Percentiles rank a stretch among this genome's conserved stretches.
These are phyloP conservation scores for Psephotus haematonotus DNA, from an alignment of 2,113 vertebrate species.

Conservation along the genomic window DNA sequence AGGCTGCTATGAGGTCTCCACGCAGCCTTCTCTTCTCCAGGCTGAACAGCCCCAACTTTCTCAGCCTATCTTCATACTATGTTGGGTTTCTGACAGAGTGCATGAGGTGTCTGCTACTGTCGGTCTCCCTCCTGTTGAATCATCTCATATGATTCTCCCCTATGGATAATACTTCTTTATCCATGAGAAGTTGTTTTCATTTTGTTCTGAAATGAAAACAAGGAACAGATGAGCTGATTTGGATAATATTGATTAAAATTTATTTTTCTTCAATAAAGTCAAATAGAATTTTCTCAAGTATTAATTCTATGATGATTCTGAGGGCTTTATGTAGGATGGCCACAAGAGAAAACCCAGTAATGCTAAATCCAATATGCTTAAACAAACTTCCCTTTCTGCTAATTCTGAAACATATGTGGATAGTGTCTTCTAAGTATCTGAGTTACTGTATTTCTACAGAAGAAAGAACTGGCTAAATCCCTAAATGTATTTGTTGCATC, in stretches of 20 bases:
- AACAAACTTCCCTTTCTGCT: not conserved
- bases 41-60: no score
- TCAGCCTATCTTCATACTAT: no score
- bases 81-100: not conserved
- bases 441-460: not conserved
- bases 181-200: constrained; percentile 52
- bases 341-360: not conserved
- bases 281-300: constrained; percentile 37
- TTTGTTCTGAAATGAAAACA: constrained; percentile 62
- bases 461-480: not conserved
- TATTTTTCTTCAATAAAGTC: constrained; percentile 37
- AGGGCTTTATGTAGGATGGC: not conserved
- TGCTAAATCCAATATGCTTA: not conserved
- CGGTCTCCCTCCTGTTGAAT: not conserved
- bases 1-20: no score
- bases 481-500: not conserved
- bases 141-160: not conserved
- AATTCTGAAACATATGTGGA: not conserved
- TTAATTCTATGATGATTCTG: not conserved
- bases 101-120: not conserved
- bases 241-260: constrained; percentile 58
- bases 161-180: constrained; percentile 14
- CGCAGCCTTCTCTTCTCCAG: no score
- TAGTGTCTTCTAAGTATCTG: not conserved
- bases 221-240: constrained; percentile 23